Base-by-base conservation (phyloP, 2,113 vertebrate genomes). In the Neopipo cinnamomea region DNA sequence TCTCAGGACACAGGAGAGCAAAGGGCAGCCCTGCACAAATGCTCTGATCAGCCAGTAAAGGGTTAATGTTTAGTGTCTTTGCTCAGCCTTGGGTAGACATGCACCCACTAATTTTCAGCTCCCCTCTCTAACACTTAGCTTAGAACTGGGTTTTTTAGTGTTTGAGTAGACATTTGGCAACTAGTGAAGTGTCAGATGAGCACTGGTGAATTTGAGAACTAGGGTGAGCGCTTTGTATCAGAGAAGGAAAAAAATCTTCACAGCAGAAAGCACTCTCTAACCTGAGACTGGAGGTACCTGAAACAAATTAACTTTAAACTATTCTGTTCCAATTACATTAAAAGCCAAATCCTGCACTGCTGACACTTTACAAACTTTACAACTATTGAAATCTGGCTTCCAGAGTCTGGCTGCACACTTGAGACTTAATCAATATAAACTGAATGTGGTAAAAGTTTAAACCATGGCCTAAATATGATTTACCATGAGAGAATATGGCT, bases 121-220 rank as follows among this genome's bases (percentile, higher is more conserved):
- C 21, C 86, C 39, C 65, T 59, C 73, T 71, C 1, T 67, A 70
- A 93, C 95, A 82, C 92, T 85, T 77, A 76, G 47, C 56, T 94
- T 86, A 84, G 76, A 95, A 84, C 41, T 5, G 20, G 65, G 58
- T 11, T 87, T 96, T 90, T 56, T 65, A 88, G 59, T 39, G 55
- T 92, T 78, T 39, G 83, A 93, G 68, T 3, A 92, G 95, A 96
- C 96, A 92, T 95, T 92, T 97, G 96, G 94, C 91, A 95, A 67
- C 59, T 74, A 93, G 95, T 61, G 86, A 97, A 92, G 80, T 86
- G 68, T 95, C 95, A 92, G 93, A 84, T 92, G 80, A 93, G 76
- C 7, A 15, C 68, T 71, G 89, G 91, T 78, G 91, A 61, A 87
- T 95, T 23, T 78, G 94, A 97, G 91, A 96, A 89, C 23, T 35